Evolutionary conservation across 2,888 invertebrate species (phyloP).

Genomic region (Anagyrus pseudococci): DNA sequence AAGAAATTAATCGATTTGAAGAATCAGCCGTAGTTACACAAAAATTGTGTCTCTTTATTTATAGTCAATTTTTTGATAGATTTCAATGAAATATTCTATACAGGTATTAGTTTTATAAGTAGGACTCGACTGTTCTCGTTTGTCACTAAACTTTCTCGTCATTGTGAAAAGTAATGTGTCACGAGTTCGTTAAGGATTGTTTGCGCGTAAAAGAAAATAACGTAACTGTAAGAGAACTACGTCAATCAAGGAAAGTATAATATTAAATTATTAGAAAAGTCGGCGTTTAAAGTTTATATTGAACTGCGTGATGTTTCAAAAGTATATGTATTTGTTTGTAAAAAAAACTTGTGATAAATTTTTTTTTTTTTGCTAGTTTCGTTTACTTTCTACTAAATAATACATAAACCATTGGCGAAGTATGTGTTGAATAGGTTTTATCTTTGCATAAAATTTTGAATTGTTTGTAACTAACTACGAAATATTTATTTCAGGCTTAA

Average conservation of each 20-base stretch:
- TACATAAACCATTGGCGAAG: background rate
- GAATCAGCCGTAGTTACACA: background rate
- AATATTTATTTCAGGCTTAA: conserved; percentile 5
- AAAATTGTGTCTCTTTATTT: conserved; percentile 15
- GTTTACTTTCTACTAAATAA: conserved; percentile 5
- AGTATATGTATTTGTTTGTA: conserved; percentile 12
- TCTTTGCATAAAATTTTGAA: background rate
- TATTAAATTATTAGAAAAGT: conserved; percentile 19
- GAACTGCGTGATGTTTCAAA: conserved; percentile 16
- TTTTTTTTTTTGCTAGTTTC: conserved; percentile 6
- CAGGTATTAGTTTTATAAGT: conserved; percentile 12
- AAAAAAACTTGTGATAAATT: conserved; percentile 30
- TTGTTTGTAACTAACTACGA: background rate
- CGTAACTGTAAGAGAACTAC: conserved; percentile 13
- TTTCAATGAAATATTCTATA: conserved; percentile 18
- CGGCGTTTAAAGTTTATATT: conserved; percentile 17
- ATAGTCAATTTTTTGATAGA: conserved; percentile 8
- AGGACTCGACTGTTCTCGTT: conserved; percentile 22
- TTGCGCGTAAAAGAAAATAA: conserved; percentile 21
- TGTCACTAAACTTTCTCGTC: conserved; percentile 28
- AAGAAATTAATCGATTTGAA: background rate
- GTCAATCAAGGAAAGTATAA: conserved; percentile 9
- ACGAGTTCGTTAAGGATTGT: conserved; percentile 18
- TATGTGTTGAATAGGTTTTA: background rate
- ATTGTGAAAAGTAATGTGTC: conserved; percentile 24